Conservation (phyloP, 1,140 invertebrate species). For the Steinernema feltiae region DNA sequence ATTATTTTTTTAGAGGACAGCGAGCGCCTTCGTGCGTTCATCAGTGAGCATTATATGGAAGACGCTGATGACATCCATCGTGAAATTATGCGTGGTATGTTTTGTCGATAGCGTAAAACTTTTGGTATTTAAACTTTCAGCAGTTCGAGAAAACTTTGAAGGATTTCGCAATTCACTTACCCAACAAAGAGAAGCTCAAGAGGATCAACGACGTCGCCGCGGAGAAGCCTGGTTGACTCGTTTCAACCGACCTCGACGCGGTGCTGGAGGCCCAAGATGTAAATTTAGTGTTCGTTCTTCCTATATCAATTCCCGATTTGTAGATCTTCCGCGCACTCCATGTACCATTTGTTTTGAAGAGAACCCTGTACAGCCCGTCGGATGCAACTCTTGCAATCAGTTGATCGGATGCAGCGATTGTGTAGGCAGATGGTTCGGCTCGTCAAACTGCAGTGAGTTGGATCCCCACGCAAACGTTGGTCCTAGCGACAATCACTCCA, state of each 20-base stretch:
- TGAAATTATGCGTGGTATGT: background rate
- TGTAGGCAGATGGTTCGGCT: background rate
- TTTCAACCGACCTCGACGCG: background rate
- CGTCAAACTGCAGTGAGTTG: background rate
- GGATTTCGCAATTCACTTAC: background rate
- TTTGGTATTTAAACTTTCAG: background rate
- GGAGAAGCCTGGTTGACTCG: background rate
- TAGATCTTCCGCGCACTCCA: background rate
- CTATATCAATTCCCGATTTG: background rate
- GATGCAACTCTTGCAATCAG: background rate
- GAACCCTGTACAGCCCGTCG: background rate
- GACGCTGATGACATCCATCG: background rate
- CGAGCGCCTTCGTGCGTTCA: background rate
- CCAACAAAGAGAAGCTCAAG: background rate
- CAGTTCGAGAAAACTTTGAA: background rate
- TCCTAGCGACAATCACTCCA: background rate
- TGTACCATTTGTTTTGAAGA: background rate
- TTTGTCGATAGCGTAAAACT: background rate
- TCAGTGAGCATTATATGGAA: background rate
- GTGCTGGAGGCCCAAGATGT: background rate
- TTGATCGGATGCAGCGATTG: background rate
- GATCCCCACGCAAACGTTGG: background rate
- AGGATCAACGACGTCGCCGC: background rate
- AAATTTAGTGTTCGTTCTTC: background rate
- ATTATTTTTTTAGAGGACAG: background rate